Evolutionary conservation across 2,113 vertebrate genomes (phyloP).

Genomic region (Rhegmatorhina hoffmannsi): DNA sequence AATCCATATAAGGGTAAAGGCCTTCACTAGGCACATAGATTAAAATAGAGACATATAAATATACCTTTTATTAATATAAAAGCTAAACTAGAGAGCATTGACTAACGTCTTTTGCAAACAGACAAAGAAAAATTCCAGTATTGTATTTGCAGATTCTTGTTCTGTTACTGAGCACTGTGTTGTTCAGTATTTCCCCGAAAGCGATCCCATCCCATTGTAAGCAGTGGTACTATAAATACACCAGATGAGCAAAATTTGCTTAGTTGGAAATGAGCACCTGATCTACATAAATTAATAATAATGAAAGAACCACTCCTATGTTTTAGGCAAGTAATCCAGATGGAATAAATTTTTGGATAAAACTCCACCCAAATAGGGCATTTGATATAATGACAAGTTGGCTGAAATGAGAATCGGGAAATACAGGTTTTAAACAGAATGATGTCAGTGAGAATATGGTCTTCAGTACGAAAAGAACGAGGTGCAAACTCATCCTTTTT

Average conservation of each 20-base stretch:
- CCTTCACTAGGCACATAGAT: background rate
- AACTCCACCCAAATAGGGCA: background rate
- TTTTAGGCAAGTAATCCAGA: background rate
- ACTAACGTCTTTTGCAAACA: background rate
- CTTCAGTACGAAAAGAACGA: background rate
- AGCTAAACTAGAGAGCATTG: background rate
- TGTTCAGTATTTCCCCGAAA: background rate
- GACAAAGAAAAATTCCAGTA: background rate
- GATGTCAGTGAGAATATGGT: background rate
- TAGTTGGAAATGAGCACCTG: background rate
- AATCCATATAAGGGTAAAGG: slow-evolving; percentile 1
- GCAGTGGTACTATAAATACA: background rate
- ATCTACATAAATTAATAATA: background rate
- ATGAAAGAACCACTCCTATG: fast-evolving
- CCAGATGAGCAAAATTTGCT: background rate
- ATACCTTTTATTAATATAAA: background rate
- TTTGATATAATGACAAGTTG: fast-evolving
- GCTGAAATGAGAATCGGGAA: background rate
- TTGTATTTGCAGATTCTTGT: background rate
- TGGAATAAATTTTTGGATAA: background rate
- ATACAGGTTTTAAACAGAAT: background rate
- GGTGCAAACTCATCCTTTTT: background rate
- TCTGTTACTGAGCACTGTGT: background rate
- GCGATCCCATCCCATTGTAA: background rate
- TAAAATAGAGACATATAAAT: background rate